A percentile compares a stretch with the other conserved stretches of the same genome.
Conservation (phyloP, 2,888 invertebrate genomes). For the Sphinx pinastri region DNA sequence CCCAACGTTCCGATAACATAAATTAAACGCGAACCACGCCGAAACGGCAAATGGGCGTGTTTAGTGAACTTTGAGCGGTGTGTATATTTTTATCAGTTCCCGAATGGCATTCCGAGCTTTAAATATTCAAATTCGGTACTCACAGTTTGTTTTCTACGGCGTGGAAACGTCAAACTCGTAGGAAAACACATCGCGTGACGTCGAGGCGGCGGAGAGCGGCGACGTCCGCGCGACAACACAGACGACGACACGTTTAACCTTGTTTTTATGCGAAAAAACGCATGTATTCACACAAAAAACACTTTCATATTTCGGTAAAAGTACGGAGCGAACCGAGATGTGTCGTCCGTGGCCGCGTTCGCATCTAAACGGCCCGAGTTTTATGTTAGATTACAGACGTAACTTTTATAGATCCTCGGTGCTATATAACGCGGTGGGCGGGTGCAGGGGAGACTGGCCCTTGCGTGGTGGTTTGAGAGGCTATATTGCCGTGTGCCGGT, state of each 20-base stretch:
- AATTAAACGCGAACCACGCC: conserved; percentile 19
- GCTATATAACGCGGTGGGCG: conserved; percentile 83
- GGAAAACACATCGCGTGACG: conserved; percentile 61
- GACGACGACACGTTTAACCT: conserved; percentile 60
- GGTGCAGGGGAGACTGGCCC: conserved; percentile 71
- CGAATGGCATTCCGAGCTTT: conserved; percentile 43
- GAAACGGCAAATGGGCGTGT: conserved; percentile 20
- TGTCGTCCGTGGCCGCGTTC: conserved; percentile 84
- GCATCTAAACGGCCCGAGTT: conserved; percentile 85
- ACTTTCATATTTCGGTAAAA: conserved; percentile 81
- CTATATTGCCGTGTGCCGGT: conserved; percentile 61
- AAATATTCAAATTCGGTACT: conserved; percentile 71
- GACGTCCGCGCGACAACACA: conserved; percentile 62
- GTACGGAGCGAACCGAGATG: conserved; percentile 83
- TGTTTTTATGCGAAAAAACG: conserved; percentile 72
- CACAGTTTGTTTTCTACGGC: conserved; percentile 63
- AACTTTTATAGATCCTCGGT: conserved; percentile 85
- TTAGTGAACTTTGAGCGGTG: conserved; percentile 31
- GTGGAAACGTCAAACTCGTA: conserved; percentile 65
- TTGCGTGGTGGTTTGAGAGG: conserved; percentile 65
- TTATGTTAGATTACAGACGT: conserved; percentile 85
- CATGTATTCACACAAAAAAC: conserved; percentile 75
- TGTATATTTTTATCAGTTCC: conserved; percentile 41
- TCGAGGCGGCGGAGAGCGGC: conserved; percentile 61
- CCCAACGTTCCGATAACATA: conserved; percentile 18